These are phyloP conservation scores for Antennarius striatus DNA, from an alignment of 2,113 vertebrate genomes.

Conservation along the genomic window DNA sequence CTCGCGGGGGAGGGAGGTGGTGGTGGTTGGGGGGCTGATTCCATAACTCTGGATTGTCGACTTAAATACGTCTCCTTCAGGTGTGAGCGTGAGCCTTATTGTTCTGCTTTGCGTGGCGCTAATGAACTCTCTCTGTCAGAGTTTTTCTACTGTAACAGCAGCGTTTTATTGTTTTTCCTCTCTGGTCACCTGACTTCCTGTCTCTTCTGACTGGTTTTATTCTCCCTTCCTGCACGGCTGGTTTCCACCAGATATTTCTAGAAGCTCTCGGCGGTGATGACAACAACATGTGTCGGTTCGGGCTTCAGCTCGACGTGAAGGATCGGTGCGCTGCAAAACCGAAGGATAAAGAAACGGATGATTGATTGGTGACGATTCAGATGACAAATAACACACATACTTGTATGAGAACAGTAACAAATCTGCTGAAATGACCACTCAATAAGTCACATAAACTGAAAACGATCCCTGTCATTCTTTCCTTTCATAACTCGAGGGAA, in stretches of 20 bases:
- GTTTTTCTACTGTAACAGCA: constrained; percentile 19
- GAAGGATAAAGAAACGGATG: no score
- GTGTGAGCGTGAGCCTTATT: constrained; percentile 48
- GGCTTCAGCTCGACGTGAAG: constrained; percentile 33
- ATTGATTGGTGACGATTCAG: no score
- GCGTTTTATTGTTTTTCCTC: constrained; percentile 14
- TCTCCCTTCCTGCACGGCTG: constrained; percentile 59
- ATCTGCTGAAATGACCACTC: no score
- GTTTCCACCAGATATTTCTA: constrained; percentile 51
- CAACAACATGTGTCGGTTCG: constrained; percentile 61
- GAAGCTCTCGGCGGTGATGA: constrained; percentile 50
- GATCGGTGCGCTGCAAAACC: constrained; percentile 23
- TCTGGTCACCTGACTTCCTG: constrained; percentile 67
- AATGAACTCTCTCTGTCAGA: constrained; percentile 3
- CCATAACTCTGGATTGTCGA: constrained; percentile 52
- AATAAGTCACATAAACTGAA: no score
- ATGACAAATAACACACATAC: no score
- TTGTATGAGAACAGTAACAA: no score
- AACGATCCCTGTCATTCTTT: no score
- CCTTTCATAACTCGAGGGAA: no score
- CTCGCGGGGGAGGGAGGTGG: constrained; percentile 50
- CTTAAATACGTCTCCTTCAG: constrained; percentile 59
- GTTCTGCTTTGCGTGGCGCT: constrained; percentile 29
- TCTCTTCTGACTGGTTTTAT: constrained; percentile 33
- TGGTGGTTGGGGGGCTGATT: constrained; percentile 63